Percentiles rank a stretch among this genome's conserved stretches.
Conservation (phyloP, 1,140 invertebrate genomes). For the Drosophila guanche region DNA sequence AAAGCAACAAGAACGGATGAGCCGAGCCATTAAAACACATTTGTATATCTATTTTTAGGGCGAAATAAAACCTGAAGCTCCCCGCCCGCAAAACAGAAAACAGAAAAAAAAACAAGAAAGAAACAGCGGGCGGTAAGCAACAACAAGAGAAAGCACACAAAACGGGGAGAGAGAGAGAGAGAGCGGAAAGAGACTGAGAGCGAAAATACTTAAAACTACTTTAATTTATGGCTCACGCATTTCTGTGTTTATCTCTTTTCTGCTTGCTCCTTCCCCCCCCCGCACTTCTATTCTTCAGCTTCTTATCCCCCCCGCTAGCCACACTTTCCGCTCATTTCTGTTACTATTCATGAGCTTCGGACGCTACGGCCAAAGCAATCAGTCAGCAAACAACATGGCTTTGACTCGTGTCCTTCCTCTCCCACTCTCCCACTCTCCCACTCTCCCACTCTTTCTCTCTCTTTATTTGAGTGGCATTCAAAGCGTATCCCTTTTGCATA, state of each 20-base stretch:
- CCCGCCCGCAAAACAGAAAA: constrained; percentile 16
- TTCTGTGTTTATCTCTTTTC: constrained; percentile 64
- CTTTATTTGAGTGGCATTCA: constrained; percentile 7
- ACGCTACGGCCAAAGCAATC: constrained; percentile 60
- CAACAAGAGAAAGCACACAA: constrained; percentile 28
- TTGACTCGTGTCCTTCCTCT: constrained; percentile 45
- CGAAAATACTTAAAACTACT: constrained; percentile 74
- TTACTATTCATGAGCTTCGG: constrained; percentile 29
- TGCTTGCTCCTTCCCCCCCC: no score
- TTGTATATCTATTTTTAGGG: constrained; percentile 80
- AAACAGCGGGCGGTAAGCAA: constrained; percentile 38
- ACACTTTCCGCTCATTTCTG: constrained; percentile 45
- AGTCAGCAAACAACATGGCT: constrained; percentile 69
- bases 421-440: constrained; percentile 12
- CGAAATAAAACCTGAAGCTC: constrained; percentile 57
- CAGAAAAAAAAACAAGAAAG: constrained; percentile 34
- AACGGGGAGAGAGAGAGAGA: neutral
- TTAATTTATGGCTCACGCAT: constrained; percentile 80
- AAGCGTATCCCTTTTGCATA: constrained; percentile 10
- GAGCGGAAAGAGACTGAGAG: neutral
- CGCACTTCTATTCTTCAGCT: no score
- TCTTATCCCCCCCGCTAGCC: neutral
- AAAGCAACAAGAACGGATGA: constrained; percentile 44
- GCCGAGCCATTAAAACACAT: constrained; percentile 74
- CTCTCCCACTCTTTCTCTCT: constrained; percentile 23